A percentile compares a stretch with the other conserved stretches of the same genome.
Conservation (phyloP, 2,888 invertebrate genomes). For the Andrena haemorrhoa region DNA sequence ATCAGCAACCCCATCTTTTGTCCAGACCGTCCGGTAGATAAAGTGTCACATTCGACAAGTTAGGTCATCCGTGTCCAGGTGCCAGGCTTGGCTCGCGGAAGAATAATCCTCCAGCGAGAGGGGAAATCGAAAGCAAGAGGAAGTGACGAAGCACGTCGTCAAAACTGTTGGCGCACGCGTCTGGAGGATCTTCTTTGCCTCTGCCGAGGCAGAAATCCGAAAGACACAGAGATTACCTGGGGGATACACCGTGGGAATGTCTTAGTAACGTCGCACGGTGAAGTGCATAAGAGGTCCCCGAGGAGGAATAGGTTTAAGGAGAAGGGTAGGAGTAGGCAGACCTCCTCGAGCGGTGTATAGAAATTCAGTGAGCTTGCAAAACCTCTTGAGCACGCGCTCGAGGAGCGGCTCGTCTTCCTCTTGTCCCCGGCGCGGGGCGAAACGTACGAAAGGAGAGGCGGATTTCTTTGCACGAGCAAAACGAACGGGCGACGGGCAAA, state of each 20-base stretch:
- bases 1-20: background rate
- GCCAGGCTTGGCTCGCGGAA: background rate
- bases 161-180: conserved; percentile 21
- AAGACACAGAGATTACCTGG: conserved; percentile 56
- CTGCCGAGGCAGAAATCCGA: conserved; percentile 27
- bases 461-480: conserved; percentile 27
- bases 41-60: too few species aligned
- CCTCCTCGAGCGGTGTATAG: conserved; percentile 64
- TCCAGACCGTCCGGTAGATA: too few species aligned
- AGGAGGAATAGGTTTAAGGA: conserved; percentile 67
- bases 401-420: conserved; percentile 69
- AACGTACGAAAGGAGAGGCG: conserved; percentile 30
- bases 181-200: background rate
- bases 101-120: background rate
- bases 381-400: conserved; percentile 77
- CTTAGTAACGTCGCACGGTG: conserved; percentile 62
- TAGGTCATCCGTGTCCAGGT: too few species aligned
- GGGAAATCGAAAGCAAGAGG: background rate
- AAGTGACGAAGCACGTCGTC: background rate
- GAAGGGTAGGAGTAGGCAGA: conserved; percentile 45
- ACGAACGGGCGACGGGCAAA: conserved; percentile 32
- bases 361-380: conserved; percentile 77
- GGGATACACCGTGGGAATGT: conserved; percentile 67
- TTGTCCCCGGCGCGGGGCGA: conserved; percentile 42
- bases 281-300: conserved; percentile 67